Conservation (phyloP, 2,113 vertebrate species). For the Anhinga anhinga region DNA sequence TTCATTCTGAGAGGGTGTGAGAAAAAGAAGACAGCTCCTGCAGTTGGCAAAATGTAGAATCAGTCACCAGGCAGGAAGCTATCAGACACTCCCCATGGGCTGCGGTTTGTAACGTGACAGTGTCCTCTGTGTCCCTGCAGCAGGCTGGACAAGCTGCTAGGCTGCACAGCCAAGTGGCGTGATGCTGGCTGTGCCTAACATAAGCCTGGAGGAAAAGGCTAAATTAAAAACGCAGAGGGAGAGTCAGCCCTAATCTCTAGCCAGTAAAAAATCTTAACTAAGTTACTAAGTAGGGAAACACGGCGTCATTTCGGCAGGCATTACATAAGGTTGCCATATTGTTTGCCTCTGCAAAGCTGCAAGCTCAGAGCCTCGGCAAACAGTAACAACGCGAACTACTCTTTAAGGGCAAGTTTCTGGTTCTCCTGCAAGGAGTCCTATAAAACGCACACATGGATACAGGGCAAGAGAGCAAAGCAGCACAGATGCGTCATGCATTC, state of each 20-base stretch:
- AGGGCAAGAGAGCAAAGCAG: not conserved
- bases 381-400: not conserved
- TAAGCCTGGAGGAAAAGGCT: not conserved
- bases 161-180: not conserved
- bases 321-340: conserved; percentile 9
- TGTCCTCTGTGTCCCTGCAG: not conserved
- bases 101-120: accelerated
- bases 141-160: not conserved
- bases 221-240: not conserved
- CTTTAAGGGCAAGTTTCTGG: not conserved
- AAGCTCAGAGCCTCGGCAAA: not conserved
- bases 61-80: not conserved
- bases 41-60: not conserved
- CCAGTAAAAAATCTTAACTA: not conserved
- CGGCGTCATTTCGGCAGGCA: not conserved
- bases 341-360: not conserved
- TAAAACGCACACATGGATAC: accelerated
- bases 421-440: not conserved
- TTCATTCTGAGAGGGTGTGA: not conserved
- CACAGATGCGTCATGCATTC: accelerated
- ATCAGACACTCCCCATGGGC: not conserved
- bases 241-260: not conserved
- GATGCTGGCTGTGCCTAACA: not conserved
- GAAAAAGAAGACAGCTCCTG: not conserved
- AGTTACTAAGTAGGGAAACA: conserved; percentile 40